Conservation (phyloP, 2,797 vertebrate species). For the Lepilemur septentrionalis region DNA sequence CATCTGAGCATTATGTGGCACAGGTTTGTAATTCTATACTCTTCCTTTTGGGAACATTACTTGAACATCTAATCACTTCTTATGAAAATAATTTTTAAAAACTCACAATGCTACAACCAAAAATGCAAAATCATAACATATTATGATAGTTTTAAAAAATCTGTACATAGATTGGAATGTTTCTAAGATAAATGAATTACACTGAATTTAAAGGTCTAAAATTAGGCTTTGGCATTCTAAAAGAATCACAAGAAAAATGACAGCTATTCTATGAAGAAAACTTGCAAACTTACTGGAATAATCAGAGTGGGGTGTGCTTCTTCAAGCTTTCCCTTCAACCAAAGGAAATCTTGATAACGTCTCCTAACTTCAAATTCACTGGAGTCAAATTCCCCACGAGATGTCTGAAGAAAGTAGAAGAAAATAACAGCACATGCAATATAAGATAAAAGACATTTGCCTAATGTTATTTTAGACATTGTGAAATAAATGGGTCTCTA, state of each 20-base stretch:
- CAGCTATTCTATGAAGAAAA: background rate
- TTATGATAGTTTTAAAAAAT: background rate
- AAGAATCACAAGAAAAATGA: background rate
- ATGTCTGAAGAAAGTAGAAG: conserved; percentile 88
- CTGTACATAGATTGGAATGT: background rate
- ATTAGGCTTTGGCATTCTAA: background rate
- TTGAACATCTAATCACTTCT: background rate
- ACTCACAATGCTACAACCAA: background rate
- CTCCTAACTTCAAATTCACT: conserved; percentile 95
- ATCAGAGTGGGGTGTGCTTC: conserved; percentile 94
- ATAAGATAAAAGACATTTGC: conserved; percentile 59
- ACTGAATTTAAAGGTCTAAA: background rate
- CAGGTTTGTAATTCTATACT: background rate
- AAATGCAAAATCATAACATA: background rate
- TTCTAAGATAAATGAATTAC: background rate
- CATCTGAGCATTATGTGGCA: background rate
- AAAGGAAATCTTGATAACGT: conserved; percentile 97
- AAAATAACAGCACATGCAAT: conserved; percentile 5
- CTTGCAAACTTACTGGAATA: conserved; percentile 90
- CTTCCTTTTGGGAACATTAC: background rate
- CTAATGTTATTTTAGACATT: conserved; percentile 20
- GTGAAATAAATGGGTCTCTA: conserved; percentile 60
- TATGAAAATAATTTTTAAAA: background rate
- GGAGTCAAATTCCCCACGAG: conserved; percentile 94
- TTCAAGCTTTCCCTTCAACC: conserved; percentile 94